These are phyloP conservation scores for Mionectes olivaceus DNA, from an alignment of 2,797 vertebrate species.

Conservation along the genomic window DNA sequence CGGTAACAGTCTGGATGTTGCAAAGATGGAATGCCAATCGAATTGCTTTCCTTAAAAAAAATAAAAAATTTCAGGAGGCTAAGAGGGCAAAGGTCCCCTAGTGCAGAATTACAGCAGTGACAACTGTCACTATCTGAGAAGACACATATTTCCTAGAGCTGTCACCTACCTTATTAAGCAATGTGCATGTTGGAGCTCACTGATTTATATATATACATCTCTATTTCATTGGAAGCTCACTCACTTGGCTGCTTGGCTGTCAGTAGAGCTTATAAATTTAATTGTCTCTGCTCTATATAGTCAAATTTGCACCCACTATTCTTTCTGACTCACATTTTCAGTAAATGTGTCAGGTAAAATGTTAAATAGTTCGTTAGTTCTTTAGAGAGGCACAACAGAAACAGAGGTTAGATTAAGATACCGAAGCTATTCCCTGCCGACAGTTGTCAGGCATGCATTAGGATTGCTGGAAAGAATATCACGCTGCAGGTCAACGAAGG, in stretches of 20 bases:
- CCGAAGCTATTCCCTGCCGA: neutral
- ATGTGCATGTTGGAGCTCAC: neutral
- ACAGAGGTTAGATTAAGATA: neutral
- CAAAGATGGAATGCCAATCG: neutral
- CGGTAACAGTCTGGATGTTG: neutral
- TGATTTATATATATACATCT: conserved; percentile 16
- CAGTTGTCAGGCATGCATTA: neutral
- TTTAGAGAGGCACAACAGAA: neutral
- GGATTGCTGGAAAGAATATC: neutral
- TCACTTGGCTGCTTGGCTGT: neutral
- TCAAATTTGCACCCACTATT: neutral
- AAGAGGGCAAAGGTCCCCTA: conserved; percentile 16
- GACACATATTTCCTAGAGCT: neutral
- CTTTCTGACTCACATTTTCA: neutral
- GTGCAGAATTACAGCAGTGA: conserved; percentile 51
- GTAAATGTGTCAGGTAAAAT: neutral
- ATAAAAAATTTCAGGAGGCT: neutral
- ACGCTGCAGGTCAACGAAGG: neutral
- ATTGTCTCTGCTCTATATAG: neutral
- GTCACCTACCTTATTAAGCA: conserved; percentile 34
- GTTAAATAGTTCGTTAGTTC: neutral
- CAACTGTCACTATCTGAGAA: conserved; percentile 52
- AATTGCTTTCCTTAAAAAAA: conserved; percentile 6
- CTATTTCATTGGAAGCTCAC: neutral
- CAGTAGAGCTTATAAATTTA: neutral